Evolutionary conservation across 2,888 invertebrate species (phyloP).

Genomic region (Macrosoma leucophasiata): DNA sequence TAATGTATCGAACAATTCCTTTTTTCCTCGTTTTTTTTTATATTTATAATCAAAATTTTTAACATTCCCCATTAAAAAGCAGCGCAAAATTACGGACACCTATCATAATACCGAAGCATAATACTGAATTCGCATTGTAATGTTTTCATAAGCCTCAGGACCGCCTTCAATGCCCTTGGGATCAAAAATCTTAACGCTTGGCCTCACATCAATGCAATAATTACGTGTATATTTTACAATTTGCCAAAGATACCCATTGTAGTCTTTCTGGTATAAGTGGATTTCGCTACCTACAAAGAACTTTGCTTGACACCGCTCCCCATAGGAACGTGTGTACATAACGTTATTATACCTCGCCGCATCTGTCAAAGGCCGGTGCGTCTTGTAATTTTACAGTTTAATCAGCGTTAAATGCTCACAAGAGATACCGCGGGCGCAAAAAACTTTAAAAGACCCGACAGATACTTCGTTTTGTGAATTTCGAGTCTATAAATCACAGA

Average conservation of each 20-base stretch:
- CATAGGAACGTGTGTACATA: constrained; percentile 58
- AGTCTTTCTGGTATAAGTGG: constrained; percentile 66
- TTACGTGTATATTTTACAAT: constrained; percentile 74
- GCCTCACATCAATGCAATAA: constrained; percentile 65
- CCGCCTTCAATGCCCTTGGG: constrained; percentile 46
- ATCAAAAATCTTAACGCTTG: constrained; percentile 55
- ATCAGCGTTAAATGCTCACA: constrained; percentile 74
- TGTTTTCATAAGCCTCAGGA: constrained; percentile 70
- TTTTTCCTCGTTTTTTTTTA: no score
- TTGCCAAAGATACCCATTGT: constrained; percentile 70
- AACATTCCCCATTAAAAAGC: no score
- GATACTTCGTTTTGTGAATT: constrained; percentile 50
- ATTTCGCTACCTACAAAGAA: constrained; percentile 57
- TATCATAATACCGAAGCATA: constrained; percentile 46
- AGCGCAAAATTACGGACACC: constrained; percentile 35
- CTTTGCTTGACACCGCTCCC: constrained; percentile 61
- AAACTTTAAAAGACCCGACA: constrained; percentile 40
- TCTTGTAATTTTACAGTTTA: constrained; percentile 74
- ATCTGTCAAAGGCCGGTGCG: constrained; percentile 71
- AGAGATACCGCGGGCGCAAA: constrained; percentile 56
- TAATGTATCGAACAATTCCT: no score
- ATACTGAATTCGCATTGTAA: constrained; percentile 46
- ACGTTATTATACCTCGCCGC: constrained; percentile 70
- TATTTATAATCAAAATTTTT: no score
- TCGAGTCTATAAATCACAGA: constrained; percentile 58